Conservation (phyloP, 37 sponge, comb jelly and placozoan genomes). For the Haliclona indistincta region DNA sequence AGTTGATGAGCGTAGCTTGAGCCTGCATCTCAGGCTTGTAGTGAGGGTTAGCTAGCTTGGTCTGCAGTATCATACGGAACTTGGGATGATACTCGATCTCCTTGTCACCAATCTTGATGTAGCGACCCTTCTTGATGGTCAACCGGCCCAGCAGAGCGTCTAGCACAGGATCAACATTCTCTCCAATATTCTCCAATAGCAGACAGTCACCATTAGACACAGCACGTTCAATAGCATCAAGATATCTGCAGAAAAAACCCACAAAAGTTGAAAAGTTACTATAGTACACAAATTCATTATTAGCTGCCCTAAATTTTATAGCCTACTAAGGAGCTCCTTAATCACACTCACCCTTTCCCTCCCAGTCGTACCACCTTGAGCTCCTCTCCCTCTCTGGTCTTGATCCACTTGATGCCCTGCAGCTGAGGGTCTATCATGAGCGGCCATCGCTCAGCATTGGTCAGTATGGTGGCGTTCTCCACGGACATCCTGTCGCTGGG, state of each 20-base stretch:
- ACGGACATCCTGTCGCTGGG: slow-evolving; percentile 97
- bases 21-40: slow-evolving; percentile 99
- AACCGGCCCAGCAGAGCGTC: slow-evolving; percentile 93
- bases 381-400: slow-evolving; percentile 87
- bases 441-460: slow-evolving; percentile 96
- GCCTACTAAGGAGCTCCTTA: neutral
- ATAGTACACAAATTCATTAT: neutral
- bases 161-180: slow-evolving; percentile 91
- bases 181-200: slow-evolving; percentile 97
- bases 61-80: slow-evolving; percentile 81
- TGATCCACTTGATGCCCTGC: slow-evolving; percentile 99
- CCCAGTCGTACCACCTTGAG: slow-evolving; percentile 92
- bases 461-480: slow-evolving; percentile 98
- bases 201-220: slow-evolving; percentile 90
- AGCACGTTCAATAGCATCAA: slow-evolving; percentile 95
- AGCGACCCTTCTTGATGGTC: slow-evolving; percentile 99
- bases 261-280: neutral
- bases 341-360: slow-evolving; percentile 63
- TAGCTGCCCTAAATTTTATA: neutral
- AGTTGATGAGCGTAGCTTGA: slow-evolving; percentile 97
- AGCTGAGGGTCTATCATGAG: slow-evolving; percentile 99
- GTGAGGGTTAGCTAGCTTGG: slow-evolving; percentile 99
- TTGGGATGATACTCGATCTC: slow-evolving; percentile 95
- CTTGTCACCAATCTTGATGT: slow-evolving; percentile 99
- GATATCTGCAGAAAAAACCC: slow-evolving; percentile 49